Evolutionary conservation across 2,888 invertebrate species (phyloP).

Genomic region (Arrhopalites spinosus): DNA sequence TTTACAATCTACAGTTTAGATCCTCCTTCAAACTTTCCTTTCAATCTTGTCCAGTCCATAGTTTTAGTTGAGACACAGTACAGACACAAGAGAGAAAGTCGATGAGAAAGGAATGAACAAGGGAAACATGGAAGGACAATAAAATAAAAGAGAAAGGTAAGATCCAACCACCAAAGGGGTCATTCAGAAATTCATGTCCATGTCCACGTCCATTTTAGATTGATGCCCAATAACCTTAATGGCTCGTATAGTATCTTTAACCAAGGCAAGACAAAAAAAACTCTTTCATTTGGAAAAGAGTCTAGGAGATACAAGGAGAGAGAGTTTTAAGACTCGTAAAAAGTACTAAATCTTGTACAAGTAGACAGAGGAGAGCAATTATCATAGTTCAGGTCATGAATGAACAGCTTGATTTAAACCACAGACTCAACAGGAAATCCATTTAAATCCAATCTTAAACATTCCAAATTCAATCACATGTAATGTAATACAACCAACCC

Average conservation of each 20-base stretch:
- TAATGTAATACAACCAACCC: neutral
- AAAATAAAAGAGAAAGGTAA: conserved; percentile 3
- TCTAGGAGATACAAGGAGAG: no score
- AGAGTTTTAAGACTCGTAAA: neutral
- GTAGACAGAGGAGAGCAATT: conserved; percentile 47
- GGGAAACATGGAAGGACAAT: conserved; percentile 19
- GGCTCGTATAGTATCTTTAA: conserved; percentile 35
- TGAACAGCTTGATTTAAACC: conserved; percentile 46
- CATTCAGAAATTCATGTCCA: conserved; percentile 46
- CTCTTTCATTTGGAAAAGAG: no score
- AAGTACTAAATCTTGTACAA: conserved; percentile 42
- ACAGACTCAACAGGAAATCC: conserved; percentile 48
- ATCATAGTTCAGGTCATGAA: conserved; percentile 44
- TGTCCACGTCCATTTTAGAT: conserved; percentile 40
- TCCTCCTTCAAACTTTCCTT: conserved; percentile 25
- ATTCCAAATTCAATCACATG: conserved; percentile 1
- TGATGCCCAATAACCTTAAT: conserved; percentile 48
- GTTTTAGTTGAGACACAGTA: neutral
- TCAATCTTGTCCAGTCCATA: no score
- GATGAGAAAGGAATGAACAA: conserved; percentile 8
- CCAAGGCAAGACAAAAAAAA: neutral
- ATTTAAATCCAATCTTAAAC: conserved; percentile 53
- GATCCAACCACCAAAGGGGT: conserved; percentile 36
- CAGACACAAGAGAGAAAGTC: neutral
- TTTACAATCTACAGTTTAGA: neutral